Evolutionary conservation across 2,797 vertebrate species (phyloP).

Genomic region (Smutsia temminckii): DNA sequence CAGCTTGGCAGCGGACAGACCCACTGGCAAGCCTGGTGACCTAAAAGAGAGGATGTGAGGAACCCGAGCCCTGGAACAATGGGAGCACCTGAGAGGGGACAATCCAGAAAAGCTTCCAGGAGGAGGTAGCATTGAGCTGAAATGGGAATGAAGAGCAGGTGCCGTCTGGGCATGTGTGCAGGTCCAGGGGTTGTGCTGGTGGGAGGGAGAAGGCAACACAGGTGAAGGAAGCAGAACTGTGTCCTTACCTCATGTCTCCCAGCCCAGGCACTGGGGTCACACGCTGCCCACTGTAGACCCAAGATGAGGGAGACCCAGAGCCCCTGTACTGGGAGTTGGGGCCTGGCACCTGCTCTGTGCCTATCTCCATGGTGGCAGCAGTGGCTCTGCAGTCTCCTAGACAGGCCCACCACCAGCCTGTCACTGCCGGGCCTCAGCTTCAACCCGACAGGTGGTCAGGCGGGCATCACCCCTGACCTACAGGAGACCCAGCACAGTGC

Average conservation of each 20-base stretch:
- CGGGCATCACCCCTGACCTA: not conserved
- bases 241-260: not conserved
- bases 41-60: not conserved
- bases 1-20: not conserved
- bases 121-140: not conserved
- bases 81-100: not conserved
- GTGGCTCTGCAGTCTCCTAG: not conserved
- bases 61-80: not conserved
- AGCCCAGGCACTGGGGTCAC: too few relatives aligned
- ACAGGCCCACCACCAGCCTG: not conserved
- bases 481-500: fast-evolving
- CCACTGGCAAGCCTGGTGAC: not conserved
- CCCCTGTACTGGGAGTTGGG: not conserved
- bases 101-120: not conserved
- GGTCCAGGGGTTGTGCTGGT: fast-evolving
- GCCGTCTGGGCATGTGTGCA: fast-evolving
- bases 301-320: not conserved
- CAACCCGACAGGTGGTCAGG: not conserved
- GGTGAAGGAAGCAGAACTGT: not conserved
- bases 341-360: too few relatives aligned
- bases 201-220: not conserved
- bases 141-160: not conserved
- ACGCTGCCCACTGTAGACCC: fast-evolving
- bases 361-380: not conserved
- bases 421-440: not conserved